A percentile compares a stretch with the other conserved stretches of the same genome.
Evolutionary conservation across 2,113 vertebrate genomes (phyloP).

Genomic region (Chitala chitala): DNA sequence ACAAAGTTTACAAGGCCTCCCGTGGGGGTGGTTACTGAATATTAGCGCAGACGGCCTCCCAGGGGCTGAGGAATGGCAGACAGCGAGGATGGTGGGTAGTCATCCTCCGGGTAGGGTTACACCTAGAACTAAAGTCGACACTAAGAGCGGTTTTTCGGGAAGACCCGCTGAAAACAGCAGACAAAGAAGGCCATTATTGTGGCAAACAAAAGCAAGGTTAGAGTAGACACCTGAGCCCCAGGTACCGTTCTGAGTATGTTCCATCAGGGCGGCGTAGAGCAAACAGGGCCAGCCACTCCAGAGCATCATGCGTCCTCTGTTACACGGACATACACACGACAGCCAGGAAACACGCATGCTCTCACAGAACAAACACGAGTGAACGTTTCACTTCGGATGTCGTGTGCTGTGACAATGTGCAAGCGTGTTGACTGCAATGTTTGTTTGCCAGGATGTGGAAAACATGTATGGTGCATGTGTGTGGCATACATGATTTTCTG

Average conservation of each 20-base stretch:
- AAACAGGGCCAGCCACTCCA: slow-evolving; percentile 23
- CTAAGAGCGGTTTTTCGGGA: slow-evolving; percentile 77
- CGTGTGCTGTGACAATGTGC: not conserved
- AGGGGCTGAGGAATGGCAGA: slow-evolving; percentile 59
- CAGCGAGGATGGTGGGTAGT: slow-evolving; percentile 59
- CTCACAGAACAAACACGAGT: not conserved
- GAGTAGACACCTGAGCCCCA: slow-evolving; percentile 65
- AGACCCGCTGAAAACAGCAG: slow-evolving; percentile 66
- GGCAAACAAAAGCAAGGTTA: slow-evolving; percentile 74
- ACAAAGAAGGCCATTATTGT: slow-evolving; percentile 77
- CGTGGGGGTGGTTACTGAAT: slow-evolving; percentile 60
- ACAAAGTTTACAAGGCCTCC: slow-evolving; percentile 59
- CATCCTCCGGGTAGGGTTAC: slow-evolving; percentile 72
- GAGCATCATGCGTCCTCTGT: not conserved
- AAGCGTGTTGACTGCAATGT: not conserved
- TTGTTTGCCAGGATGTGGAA: not conserved
- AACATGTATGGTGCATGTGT: not conserved
- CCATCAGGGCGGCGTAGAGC: slow-evolving; percentile 30
- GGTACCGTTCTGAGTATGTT: slow-evolving; percentile 16
- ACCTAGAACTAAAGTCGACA: slow-evolving; percentile 81
- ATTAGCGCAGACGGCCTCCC: slow-evolving; percentile 56
- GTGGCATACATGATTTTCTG: not conserved
- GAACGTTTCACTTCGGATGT: not conserved
- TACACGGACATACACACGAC: slow-evolving; percentile 27
- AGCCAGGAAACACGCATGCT: slow-evolving; percentile 38